Percentiles rank a stretch among this genome's conserved stretches.
phyloP scores from a whole-genome alignment of 92 coral and sea anemone species.

The Galaxea fascicularis region DNA sequence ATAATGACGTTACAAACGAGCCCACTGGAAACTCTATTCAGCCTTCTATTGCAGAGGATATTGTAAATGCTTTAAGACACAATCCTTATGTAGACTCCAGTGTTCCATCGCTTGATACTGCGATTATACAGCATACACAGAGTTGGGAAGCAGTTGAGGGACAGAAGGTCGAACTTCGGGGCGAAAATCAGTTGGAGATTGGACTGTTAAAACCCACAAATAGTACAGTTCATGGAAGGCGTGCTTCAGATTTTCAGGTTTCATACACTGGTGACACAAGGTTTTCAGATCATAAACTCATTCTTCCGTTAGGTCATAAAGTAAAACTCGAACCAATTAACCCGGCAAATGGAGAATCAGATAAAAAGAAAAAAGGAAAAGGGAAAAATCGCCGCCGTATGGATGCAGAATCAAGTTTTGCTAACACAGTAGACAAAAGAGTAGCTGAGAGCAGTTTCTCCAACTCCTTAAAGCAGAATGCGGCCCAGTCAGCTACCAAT shows the following conservation, averaged over 20 bases:
- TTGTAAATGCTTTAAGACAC: conserved; percentile 62
- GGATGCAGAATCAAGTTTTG: not conserved
- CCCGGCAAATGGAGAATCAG: conserved; percentile 9
- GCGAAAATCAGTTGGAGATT: not conserved
- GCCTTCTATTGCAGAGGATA: conserved; percentile 27
- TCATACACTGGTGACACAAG: not conserved
- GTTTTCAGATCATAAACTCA: not conserved
- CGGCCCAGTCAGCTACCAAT: not conserved
- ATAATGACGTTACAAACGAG: conserved; percentile 44
- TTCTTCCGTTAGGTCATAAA: not conserved
- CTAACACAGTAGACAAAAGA: not conserved
- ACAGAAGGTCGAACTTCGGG: not conserved
- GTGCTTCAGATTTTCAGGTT: not conserved
- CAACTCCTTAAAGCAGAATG: conserved; percentile 19
- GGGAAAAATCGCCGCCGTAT: not conserved
- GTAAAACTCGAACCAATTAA: conserved; percentile 57
- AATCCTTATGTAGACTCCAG: conserved; percentile 81
- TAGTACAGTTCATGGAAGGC: not conserved
- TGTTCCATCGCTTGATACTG: conserved; percentile 1
- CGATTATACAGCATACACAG: conserved; percentile 37
- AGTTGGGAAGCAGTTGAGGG: conserved; percentile 43
- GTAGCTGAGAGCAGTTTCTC: not conserved
- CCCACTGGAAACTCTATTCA: not conserved
- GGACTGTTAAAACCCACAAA: not conserved
- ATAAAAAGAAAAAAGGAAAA: not conserved